These are phyloP conservation scores for Labeo rohita DNA, from an alignment of 2,113 vertebrate species.

Conservation along the genomic window DNA sequence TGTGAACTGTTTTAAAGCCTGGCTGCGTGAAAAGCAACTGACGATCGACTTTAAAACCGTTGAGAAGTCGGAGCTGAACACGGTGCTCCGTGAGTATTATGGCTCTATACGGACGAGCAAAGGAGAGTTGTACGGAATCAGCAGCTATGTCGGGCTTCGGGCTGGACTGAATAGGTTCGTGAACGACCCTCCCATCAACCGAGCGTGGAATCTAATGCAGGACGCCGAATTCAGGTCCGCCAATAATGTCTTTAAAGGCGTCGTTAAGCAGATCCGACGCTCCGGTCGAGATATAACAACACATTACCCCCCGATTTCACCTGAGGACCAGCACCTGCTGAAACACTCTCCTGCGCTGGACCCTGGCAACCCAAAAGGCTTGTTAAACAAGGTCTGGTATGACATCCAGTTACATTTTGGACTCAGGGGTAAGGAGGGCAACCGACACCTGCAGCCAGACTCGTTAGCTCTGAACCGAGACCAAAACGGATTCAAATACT, in stretches of 20 bases:
- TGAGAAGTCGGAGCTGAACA: background rate
- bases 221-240: constrained; percentile 38
- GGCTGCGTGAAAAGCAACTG: constrained; percentile 20
- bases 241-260: constrained; percentile 43
- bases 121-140: constrained; percentile 33
- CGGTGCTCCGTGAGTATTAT: constrained; percentile 30
- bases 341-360: constrained; percentile 20
- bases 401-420: constrained; percentile 44
- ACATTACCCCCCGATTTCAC: constrained; percentile 41
- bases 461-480: constrained; percentile 13
- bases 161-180: constrained; percentile 38
- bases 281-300: constrained; percentile 16
- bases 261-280: constrained; percentile 38
- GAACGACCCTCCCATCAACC: constrained; percentile 29
- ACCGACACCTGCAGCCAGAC: constrained; percentile 38
- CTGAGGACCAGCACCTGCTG: constrained; percentile 29
- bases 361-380: constrained; percentile 25
- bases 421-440: constrained; percentile 37
- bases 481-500: constrained; percentile 26
- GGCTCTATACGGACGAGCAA: constrained; percentile 30
- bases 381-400: constrained; percentile 47
- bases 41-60: constrained; percentile 32
- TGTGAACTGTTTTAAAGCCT: constrained; percentile 41
- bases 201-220: constrained; percentile 39
- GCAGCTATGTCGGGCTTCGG: constrained; percentile 36